phyloP scores from a whole-genome alignment of 2,113 vertebrate genomes.

The Marmota flaviventris region DNA sequence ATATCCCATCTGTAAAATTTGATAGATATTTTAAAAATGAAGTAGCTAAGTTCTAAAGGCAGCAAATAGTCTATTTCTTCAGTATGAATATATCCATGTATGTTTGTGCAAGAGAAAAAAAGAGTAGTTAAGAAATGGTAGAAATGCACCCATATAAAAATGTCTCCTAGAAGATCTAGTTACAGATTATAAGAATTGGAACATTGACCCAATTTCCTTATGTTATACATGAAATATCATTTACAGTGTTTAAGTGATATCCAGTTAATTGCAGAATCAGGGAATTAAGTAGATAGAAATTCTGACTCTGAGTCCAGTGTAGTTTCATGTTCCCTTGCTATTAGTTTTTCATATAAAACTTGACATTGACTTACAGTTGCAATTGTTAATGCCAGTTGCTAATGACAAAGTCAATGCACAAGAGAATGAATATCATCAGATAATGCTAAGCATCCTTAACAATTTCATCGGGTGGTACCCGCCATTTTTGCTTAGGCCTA shows the following conservation, averaged over 20 bases:
- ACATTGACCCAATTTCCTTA: not conserved
- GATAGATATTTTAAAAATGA: not conserved
- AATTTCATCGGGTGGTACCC: not conserved
- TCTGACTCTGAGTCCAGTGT: not conserved
- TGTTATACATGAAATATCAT: not conserved
- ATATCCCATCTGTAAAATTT: not conserved
- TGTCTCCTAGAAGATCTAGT: not conserved
- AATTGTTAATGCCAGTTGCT: not conserved
- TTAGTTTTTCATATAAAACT: not conserved
- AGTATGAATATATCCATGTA: not conserved
- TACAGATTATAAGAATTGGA: not conserved
- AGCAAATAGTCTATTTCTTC: not conserved
- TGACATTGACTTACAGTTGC: not conserved
- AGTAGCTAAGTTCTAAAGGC: not conserved
- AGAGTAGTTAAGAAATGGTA: not conserved
- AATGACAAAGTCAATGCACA: not conserved
- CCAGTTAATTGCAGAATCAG: not conserved
- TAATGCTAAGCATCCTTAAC: not conserved
- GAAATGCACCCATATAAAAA: not conserved
- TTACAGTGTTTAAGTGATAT: not conserved
- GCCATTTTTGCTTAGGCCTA: not conserved
- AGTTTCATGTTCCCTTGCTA: not conserved
- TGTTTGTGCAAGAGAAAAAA: not conserved
- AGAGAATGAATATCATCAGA: not conserved
- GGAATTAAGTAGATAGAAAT: not conserved